Base-by-base conservation (phyloP, 2,113 vertebrate genomes). In the Hyaena hyaena region DNA sequence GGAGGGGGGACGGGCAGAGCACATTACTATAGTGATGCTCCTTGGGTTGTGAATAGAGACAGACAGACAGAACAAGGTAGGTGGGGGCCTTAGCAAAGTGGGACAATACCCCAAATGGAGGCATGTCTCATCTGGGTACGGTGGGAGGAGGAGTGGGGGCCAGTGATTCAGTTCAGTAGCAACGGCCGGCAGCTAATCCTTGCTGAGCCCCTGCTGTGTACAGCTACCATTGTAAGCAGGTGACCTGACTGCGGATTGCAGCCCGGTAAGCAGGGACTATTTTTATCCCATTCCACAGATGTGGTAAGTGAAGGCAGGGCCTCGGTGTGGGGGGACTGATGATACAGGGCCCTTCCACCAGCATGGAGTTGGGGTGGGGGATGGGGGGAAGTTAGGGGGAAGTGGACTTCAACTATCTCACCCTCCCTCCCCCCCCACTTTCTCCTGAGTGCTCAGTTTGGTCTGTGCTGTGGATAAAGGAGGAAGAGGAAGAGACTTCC, bases 41-140 rank as follows among this genome's bases (percentile, higher is more conserved):
- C 31, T 53, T 0, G 14, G 58, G 28, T 26, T 84, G 74, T 9
- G 73, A 66, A 50, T 0, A 1, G 53, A 39, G 80, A 76, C 79
- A 45, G 65, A 50, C 21, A 19, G 65, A 50, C 15, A 14, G 68
- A 17, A 31, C 8, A 5, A 28, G 19, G 9, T 16, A 16, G 45
- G 19, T 10, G 33, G 68, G 88, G 35, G 43, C 33, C 55, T n/a
- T 14, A 43, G 55, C 69, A 24, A 4, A 23, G 73, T 35, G 87
- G 69, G 48, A 6, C 2, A 3, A 2, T 7, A 17, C 14, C 43
- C 35, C 11, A 2, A 0, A 1, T 0, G n/a, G 73, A 63, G 83
- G 66, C 10, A 0, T 1, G 24, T n/a, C 45, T 81, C 2, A 1
- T 17, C 39, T 14, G 0, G 80, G 73, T 10, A 21, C 5, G 1